phyloP scores from a whole-genome alignment of 2,113 vertebrate genomes.

The Amphiprion ocellaris region DNA sequence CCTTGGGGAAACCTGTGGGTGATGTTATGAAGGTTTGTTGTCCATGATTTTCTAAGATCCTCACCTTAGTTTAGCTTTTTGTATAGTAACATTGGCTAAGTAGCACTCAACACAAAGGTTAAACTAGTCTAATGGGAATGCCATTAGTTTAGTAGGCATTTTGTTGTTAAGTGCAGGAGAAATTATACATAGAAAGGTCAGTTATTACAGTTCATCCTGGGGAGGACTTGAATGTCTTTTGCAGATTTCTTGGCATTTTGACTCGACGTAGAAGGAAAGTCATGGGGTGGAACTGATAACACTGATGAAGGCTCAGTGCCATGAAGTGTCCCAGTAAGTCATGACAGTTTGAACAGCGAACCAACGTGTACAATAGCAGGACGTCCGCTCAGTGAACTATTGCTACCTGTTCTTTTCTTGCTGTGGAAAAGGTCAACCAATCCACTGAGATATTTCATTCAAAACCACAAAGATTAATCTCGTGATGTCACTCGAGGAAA shows the following conservation, averaged over 20 bases:
- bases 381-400: background rate
- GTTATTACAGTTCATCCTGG: no score
- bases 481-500: background rate
- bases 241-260: background rate
- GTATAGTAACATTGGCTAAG: no score
- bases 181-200: no score
- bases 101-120: no score
- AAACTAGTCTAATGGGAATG: no score
- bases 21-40: no score
- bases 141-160: no score
- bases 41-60: no score
- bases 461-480: background rate
- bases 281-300: background rate
- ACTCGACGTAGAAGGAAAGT: background rate
- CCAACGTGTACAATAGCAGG: background rate
- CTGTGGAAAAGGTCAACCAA: background rate
- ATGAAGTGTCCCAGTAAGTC: slow-evolving; percentile 4
- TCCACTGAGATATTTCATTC: background rate
- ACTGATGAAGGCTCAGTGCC: background rate
- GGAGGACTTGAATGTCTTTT: no score
- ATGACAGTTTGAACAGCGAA: background rate
- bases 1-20: no score
- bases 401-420: background rate
- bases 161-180: no score
- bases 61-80: no score